These are phyloP conservation scores for Anoncus sp. DNA, from an alignment of 2,888 invertebrate genomes.

Conservation along the genomic window DNA sequence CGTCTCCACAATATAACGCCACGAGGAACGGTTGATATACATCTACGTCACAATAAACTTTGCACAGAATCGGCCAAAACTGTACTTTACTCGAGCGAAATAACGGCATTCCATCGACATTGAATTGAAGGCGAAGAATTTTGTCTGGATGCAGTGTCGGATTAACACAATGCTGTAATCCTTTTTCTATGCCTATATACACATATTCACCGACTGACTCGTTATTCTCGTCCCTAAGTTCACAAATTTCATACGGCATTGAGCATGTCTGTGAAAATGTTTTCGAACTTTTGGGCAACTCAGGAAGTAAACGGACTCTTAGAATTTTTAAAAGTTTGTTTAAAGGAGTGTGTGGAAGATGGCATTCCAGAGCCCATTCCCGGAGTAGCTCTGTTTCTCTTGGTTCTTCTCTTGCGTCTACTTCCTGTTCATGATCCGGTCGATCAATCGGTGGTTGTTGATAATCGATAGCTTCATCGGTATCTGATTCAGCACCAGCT, in stretches of 20 bases:
- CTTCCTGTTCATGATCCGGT: too few species aligned
- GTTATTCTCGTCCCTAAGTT: constrained; percentile 18
- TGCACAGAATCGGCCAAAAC: too few species aligned
- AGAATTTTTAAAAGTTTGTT: constrained; percentile 49
- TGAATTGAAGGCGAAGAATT: constrained; percentile 57
- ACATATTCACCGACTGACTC: constrained; percentile 40
- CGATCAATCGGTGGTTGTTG: too few species aligned
- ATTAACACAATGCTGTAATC: constrained; percentile 56
- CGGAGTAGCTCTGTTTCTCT: constrained; percentile 35
- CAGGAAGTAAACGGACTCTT: too few species aligned
- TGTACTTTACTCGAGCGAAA: too few species aligned
- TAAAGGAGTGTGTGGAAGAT: constrained; percentile 39
- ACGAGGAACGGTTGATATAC: constrained; percentile 60
- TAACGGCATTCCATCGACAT: too few species aligned
- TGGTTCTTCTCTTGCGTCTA: too few species aligned
- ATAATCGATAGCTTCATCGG: too few species aligned
- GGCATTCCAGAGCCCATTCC: constrained; percentile 49
- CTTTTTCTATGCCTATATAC: constrained; percentile 58
- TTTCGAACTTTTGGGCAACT: too few species aligned
- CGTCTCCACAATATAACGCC: constrained; percentile 51
- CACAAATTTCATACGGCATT: constrained; percentile 38
- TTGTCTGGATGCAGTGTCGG: constrained; percentile 37
- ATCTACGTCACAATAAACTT: constrained; percentile 33
- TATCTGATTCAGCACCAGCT: too few species aligned
- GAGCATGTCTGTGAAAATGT: too few species aligned